These are phyloP conservation scores for Rhopilema esculentum DNA, from an alignment of 30 jellyfish, hydroid and myxozoan species.

Conservation along the genomic window DNA sequence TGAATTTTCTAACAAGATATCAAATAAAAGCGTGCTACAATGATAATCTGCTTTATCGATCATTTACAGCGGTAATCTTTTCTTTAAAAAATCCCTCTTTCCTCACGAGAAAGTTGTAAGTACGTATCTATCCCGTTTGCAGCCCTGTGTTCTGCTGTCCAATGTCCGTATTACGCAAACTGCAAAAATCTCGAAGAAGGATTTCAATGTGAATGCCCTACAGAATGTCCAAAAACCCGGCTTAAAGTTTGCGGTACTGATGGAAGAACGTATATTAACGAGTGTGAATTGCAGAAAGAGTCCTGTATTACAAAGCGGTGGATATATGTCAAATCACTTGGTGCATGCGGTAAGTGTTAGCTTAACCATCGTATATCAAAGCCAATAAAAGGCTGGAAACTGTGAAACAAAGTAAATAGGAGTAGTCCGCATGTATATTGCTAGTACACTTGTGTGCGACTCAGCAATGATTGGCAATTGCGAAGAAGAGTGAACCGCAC, in stretches of 20 bases:
- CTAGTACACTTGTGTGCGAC: too few species aligned
- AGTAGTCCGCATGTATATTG: neutral
- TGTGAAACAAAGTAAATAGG: neutral
- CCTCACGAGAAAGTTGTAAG: too few species aligned
- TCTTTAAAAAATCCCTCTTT: too few species aligned
- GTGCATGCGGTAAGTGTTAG: slow-evolving; percentile 78
- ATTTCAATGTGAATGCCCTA: slow-evolving; percentile 76
- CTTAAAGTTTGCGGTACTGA: slow-evolving; percentile 85
- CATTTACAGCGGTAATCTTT: too few species aligned
- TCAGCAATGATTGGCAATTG: too few species aligned
- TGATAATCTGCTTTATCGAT: too few species aligned
- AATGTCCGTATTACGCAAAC: slow-evolving; percentile 78
- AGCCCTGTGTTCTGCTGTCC: slow-evolving; percentile 81
- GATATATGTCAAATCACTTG: slow-evolving; percentile 78
- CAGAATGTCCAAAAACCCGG: slow-evolving; percentile 54
- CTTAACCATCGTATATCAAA: neutral
- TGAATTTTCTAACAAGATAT: too few species aligned
- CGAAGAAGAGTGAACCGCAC: too few species aligned
- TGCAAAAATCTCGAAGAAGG: slow-evolving; percentile 56
- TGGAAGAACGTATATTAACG: slow-evolving; percentile 73
- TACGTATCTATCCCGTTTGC: too few species aligned
- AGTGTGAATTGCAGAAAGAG: slow-evolving; percentile 67
- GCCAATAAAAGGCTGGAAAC: too few species aligned
- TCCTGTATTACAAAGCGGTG: slow-evolving; percentile 71
- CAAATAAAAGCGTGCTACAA: too few species aligned